Evolutionary conservation across 1,140 invertebrate genomes (phyloP).

Genomic region (Musca domestica): DNA sequence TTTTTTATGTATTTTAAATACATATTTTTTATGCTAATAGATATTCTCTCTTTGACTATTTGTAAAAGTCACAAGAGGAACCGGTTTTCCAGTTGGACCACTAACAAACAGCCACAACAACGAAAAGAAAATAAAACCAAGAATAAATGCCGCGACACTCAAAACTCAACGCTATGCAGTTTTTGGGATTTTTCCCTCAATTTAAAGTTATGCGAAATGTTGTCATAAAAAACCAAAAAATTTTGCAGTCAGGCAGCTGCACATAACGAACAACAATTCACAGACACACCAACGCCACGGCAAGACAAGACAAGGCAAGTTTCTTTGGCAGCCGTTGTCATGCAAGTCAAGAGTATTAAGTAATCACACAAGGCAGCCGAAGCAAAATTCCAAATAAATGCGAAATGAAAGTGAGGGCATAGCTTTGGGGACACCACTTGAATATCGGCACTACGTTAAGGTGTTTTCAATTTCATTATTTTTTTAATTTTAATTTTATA

Average conservation of each 20-base stretch:
- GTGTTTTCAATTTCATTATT: not conserved
- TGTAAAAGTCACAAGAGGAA: constrained; percentile 18
- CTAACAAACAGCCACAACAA: not conserved
- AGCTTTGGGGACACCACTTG: too few species aligned
- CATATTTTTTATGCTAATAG: not conserved
- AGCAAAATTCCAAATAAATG: too few species aligned
- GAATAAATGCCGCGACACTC: not conserved
- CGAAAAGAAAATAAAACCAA: not conserved
- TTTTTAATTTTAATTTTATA: not conserved
- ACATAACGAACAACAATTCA: constrained; percentile 5
- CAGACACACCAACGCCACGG: not conserved
- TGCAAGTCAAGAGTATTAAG: constrained; percentile 6
- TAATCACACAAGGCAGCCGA: not conserved
- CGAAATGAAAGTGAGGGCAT: too few species aligned
- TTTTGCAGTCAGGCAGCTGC: constrained; percentile 6
- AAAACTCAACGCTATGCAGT: constrained; percentile 4
- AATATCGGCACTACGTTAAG: not conserved
- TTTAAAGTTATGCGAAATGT: constrained; percentile 6
- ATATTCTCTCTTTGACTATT: constrained; percentile 4
- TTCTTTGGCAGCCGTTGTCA: constrained; percentile 3
- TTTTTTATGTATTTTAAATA: too few species aligned
- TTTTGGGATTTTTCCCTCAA: not conserved
- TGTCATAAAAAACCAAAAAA: not conserved
- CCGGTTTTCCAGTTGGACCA: not conserved
- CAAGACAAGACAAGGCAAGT: not conserved